Base-by-base conservation (phyloP, 2,797 vertebrate species). In the Aplochiton taeniatus region DNA sequence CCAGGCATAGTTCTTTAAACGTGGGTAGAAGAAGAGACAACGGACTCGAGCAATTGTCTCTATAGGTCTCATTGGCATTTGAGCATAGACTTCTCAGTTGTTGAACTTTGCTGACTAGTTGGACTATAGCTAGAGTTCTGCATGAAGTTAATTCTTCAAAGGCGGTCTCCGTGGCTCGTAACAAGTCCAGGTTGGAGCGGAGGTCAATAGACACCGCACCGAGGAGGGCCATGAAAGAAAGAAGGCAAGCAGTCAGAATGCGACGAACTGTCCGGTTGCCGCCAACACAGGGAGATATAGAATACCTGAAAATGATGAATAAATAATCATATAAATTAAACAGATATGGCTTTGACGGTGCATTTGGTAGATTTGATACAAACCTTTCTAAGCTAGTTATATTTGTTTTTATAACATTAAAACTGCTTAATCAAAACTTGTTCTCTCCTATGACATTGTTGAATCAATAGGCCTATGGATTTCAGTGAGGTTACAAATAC, bases 191-290 rank as follows among this genome's bases (percentile, higher is more conserved):
- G 72, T 79, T 87, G 61, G 84, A 78, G 65, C 81, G 85, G 64
- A 95, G 73, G 76, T 95, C 95, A 0, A 92, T 76, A 61, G 86
- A 92, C 4, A 95, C 81, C 0, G 91, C 91, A 11, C 90, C 92
- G 0, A 96, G 85, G 57, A 97, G 85, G 58, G 93, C 92, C 64
- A 94, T 79, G 62, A 93, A 79, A 12, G 94, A 96, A 18, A 96
- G 62, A 0, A 86, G 0, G 62, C 94, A 96, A 2, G 91, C 93
- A 0, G 77, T 73, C 76, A 92, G 70, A 73, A 95, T 91, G 49
- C 93, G 89, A 8, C 78, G 88, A 20, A 94, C 86, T 0, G 91
- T 86, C 43, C 81, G 92, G 68, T 75, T 92, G 19, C 79, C 87
- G 14, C 85, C 84, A 19, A 82, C 78, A 1, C 13, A 82, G 19